A percentile compares a stretch with the other conserved stretches of the same genome.
Evolutionary conservation across 2,113 vertebrate species (phyloP).

Genomic region (Trachemys scripta): DNA sequence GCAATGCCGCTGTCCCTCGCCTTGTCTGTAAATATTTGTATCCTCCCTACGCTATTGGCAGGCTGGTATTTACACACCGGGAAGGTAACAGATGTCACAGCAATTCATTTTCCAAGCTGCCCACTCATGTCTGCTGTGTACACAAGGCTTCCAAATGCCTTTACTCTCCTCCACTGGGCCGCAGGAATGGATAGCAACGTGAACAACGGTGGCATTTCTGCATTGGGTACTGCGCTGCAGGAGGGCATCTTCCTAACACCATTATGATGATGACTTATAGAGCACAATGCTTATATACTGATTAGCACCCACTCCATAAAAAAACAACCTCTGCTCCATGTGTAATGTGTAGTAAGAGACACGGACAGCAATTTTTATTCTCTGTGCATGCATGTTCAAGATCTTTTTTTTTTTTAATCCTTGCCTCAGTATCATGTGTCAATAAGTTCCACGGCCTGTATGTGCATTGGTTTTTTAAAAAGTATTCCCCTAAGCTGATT

Average conservation of each 20-base stretch:
- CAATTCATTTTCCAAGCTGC: not conserved
- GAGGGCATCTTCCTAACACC: not conserved
- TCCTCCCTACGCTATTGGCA: slow-evolving; percentile 18
- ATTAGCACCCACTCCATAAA: not conserved
- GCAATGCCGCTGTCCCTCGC: not conserved
- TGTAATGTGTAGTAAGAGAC: rapidly evolving
- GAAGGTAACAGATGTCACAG: slow-evolving; percentile 12
- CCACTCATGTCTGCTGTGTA: rapidly evolving
- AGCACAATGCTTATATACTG: not conserved
- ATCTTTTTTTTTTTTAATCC: not conserved
- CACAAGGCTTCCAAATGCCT: not conserved
- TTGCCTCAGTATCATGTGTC: not conserved
- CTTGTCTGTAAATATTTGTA: slow-evolving; percentile 72
- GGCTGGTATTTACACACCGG: slow-evolving; percentile 49
- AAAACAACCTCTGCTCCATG: not conserved
- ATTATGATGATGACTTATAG: not conserved
- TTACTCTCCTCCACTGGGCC: not conserved
- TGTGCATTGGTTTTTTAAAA: not conserved
- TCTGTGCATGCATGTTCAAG: not conserved
- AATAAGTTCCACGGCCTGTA: not conserved
- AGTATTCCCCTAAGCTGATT: rapidly evolving
- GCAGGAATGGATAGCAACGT: rapidly evolving
- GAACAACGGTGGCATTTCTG: not conserved
- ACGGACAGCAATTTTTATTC: not conserved
- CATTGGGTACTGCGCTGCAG: not conserved